Conservation (phyloP, 2,797 vertebrate genomes). For the Kryptolebias ocellatus region DNA sequence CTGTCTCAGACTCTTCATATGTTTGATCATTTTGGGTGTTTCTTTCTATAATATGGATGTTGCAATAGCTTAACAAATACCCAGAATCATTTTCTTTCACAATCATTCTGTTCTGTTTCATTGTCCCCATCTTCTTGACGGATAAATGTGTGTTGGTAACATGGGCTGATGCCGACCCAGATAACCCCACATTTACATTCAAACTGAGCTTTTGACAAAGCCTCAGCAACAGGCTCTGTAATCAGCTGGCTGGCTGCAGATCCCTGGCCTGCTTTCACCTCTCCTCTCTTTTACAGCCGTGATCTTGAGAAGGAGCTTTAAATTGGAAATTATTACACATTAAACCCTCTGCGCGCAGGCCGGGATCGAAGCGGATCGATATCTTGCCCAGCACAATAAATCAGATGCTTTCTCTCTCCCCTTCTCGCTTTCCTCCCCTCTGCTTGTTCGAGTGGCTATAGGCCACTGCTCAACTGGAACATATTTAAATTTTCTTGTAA, state of each 20-base stretch:
- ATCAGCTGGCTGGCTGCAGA: constrained; percentile 84
- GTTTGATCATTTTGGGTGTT: too few relatives aligned
- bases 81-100: too few relatives aligned
- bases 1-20: too few relatives aligned
- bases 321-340: constrained; percentile 99
- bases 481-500: constrained; percentile 99
- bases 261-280: constrained; percentile 71
- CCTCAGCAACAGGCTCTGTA: constrained; percentile 94
- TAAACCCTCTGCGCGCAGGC: constrained; percentile 93
- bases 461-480: constrained; percentile 89
- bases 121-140: constrained; percentile 84
- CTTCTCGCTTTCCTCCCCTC: constrained; percentile 53
- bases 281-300: constrained; percentile 91
- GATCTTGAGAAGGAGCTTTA: constrained; percentile 99
- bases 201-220: constrained; percentile 96
- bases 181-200: constrained; percentile 97
- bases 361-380: constrained; percentile 98
- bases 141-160: constrained; percentile 91
- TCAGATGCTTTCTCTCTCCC: constrained; percentile 84
- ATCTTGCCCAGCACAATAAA: constrained; percentile 98
- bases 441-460: constrained; percentile 84
- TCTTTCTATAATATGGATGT: too few relatives aligned
- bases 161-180: constrained; percentile 91
- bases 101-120: constrained; percentile 74
- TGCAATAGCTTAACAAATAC: too few relatives aligned